phyloP scores from a whole-genome alignment of 2,888 invertebrate species.

The Rhingia rostrata region DNA sequence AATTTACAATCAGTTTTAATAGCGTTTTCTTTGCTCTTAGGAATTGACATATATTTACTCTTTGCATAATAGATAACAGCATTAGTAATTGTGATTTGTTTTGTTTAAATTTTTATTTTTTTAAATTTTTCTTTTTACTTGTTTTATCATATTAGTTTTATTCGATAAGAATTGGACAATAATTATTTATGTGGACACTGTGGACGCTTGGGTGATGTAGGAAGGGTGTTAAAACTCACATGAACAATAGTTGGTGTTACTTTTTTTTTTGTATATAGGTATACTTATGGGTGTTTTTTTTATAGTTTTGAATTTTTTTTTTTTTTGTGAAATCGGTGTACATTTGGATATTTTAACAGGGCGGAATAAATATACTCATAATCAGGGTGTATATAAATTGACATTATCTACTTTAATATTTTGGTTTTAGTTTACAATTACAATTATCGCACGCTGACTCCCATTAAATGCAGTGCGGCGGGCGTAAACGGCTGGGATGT shows the following conservation, averaged over 20 bases:
- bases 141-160: constrained; percentile 61
- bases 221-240: constrained; percentile 54
- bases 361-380: constrained; percentile 59
- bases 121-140: constrained; percentile 62
- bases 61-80: constrained; percentile 74
- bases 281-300: constrained; percentile 44
- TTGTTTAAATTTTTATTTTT: constrained; percentile 61
- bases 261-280: constrained; percentile 46
- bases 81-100: constrained; percentile 71
- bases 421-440: constrained; percentile 76
- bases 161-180: constrained; percentile 69
- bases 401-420: constrained; percentile 73
- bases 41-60: constrained; percentile 74
- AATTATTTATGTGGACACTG: constrained; percentile 59
- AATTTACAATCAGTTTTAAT: constrained; percentile 73
- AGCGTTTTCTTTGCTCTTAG: constrained; percentile 73
- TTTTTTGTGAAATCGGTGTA: constrained; percentile 54
- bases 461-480: constrained; percentile 16
- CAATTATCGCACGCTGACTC: constrained; percentile 63
- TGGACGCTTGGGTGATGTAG: constrained; percentile 62
- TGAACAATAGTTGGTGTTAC: constrained; percentile 44
- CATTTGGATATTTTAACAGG: constrained; percentile 56
- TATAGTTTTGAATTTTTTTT: constrained; percentile 13
- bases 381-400: constrained; percentile 74
- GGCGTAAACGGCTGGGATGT: background rate